Evolutionary conservation across 2,797 vertebrate species (phyloP), one percentile per base, ranked within the genome.

Genomic region (Nannoperca obscura): DNA sequence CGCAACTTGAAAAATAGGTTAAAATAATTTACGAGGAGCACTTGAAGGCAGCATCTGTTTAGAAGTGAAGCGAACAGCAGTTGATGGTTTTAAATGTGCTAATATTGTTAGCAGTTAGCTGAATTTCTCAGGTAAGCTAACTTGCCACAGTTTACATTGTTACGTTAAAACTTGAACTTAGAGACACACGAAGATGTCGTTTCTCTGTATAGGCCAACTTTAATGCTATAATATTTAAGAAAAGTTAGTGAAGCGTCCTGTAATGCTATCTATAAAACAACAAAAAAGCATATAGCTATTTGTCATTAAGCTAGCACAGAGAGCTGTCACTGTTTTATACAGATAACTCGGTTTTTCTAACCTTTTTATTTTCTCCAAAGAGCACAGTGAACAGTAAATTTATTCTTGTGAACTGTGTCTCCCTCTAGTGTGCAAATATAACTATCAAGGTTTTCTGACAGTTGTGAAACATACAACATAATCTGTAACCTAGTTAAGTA

Each of bases 371-470:
- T 40, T 7, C 49, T 10, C 15, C 5, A 2, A 53, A 44, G 2
- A 38, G n/a, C 13, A 24, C 9, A 52, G 47, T 7, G 8, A 49
- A 9, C 11, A 4, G 38, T 24, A 9, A 20, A 22, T 9, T 15
- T 42, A 2, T 20, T 47, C 5, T 5, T 44, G 42, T 89, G 78
- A 86, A 47, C 73, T 90, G 10, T 92, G 90, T 87, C 91, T 89
- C 89, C 91, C 85, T 90, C 89, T 92, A 84, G 85, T 81, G 91
- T 70, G 4, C 49, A 81, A 49, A 78, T 63, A 30, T 4, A 36
- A 7, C 12, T 50, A 24, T 24, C 15, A 2, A 52, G 47, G 0
- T 30, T 13, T 53, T n/a, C 10, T 20, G 14, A 22, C 20, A n/a
- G 36, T 15, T 20, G 27, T 22, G 34, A 17, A 27, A 27, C 24